A percentile compares a stretch with the other conserved stretches of the same genome.
phyloP scores from a whole-genome alignment of 92 coral and sea anemone genomes.

The Parazoanthus darwini region DNA sequence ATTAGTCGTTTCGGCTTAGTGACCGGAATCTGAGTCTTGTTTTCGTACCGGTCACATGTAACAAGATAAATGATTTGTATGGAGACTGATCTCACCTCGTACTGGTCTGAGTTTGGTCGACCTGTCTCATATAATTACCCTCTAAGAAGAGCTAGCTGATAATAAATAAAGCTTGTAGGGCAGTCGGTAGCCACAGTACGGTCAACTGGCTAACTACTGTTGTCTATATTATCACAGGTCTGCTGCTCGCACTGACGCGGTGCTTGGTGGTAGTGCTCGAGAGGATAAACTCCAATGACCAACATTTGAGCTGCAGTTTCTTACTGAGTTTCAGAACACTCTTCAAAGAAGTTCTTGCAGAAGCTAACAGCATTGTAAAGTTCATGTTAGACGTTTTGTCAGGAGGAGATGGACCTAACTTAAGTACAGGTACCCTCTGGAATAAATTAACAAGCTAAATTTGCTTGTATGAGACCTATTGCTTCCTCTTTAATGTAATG shows the following conservation, averaged over 20 bases:
- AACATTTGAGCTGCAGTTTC: conserved; percentile 3
- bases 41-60: too few relatives aligned
- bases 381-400: conserved; percentile 57
- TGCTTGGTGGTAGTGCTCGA: conserved; percentile 31
- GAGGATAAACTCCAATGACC: not conserved
- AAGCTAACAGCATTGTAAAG: conserved; percentile 51
- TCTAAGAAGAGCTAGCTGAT: too few relatives aligned
- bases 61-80: too few relatives aligned
- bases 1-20: too few relatives aligned
- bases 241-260: conserved; percentile 48
- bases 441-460: too few relatives aligned
- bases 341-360: conserved; percentile 36
- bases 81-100: too few relatives aligned
- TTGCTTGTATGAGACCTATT: too few relatives aligned
- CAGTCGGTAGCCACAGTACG: too few relatives aligned
- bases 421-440: conserved; percentile 28
- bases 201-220: not conserved
- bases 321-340: conserved; percentile 38
- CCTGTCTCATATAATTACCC: too few relatives aligned
- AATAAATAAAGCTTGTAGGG: too few relatives aligned
- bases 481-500: not conserved
- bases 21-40: too few relatives aligned
- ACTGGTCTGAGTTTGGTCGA: too few relatives aligned
- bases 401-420: conserved; percentile 47
- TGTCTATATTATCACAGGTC: conserved; percentile 24